Base-by-base conservation (phyloP, 1,140 invertebrate species). In the Sycophaga agraensis region DNA sequence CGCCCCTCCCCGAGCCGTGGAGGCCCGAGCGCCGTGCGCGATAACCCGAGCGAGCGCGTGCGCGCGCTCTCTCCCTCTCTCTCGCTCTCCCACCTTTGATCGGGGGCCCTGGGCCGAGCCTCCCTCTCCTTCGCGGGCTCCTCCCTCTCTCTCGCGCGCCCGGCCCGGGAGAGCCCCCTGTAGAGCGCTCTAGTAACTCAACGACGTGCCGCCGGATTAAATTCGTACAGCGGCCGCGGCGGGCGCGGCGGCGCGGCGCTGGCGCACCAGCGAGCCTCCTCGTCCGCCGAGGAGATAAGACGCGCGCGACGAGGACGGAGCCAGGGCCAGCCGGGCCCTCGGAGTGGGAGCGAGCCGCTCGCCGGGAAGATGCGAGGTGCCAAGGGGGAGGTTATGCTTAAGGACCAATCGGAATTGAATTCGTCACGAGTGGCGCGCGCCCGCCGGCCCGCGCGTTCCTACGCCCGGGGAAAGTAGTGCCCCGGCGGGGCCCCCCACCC, bases 331-430 rank as follows among this genome's bases (percentile, higher is more conserved):
- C 12, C 64, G 59, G 64, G 63, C 17, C 2, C 14, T 1, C 22
- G 4, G 45, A 16, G 28, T 17, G 58, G 31, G 59, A 45, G 59
- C 19, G 49, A 16, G 34, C 4, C 64, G 65, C 53, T 53, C 22
- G 39, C 63, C 59, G 61, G 63, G 61, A 64, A 65, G 63, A 65
- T 63, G 63, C 67, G 66, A 68, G 69, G 66, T 72, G 66, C 64
- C 66, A 70, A 72, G 70, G 68, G 76, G 75, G 74, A 76, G 77
- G 74, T 69, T 78, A 75, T 77, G 77, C 72, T 78, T 79, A 78
- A 78, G 76, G 73, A 80, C 79, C 79, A 81, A 81, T 81, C 78
- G 74, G 78, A 79, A 81, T 79, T 78, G 77, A 80, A 81, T 81
- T 81, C 79, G 78, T 81, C 77, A 80, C 77, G 73, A 78, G 70